phyloP scores from a whole-genome alignment of 1,140 invertebrate genomes.

The Proales similis region DNA sequence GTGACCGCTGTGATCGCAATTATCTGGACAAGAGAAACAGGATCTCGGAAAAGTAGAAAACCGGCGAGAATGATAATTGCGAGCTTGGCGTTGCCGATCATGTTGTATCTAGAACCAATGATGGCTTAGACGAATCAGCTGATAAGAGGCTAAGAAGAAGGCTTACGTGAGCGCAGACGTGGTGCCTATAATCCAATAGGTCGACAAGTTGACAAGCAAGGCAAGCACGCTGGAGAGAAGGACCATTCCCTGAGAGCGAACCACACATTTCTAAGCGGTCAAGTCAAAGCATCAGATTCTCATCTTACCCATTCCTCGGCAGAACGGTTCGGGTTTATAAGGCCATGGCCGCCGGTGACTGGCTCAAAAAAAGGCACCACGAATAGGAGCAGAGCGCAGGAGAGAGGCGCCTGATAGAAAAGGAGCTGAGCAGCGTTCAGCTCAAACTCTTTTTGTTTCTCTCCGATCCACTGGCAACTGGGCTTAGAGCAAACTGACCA shows the following conservation, averaged over 20 bases:
- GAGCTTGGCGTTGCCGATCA: conserved; percentile 62
- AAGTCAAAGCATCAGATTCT: background rate
- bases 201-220: conserved; percentile 60
- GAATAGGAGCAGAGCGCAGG: conserved; percentile 54
- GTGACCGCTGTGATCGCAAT: conserved; percentile 53
- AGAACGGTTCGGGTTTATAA: conserved; percentile 53
- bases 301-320: conserved; percentile 53
- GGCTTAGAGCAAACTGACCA: too few relatives aligned
- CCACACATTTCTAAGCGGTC: too few relatives aligned
- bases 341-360: conserved; percentile 44
- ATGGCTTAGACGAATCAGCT: background rate
- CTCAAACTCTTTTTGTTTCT: conserved; percentile 61
- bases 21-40: conserved; percentile 56
- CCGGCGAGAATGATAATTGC: conserved; percentile 58
- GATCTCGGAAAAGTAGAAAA: conserved; percentile 58
- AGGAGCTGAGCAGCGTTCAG: conserved; percentile 62
- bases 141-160: conserved; percentile 39
- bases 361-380: conserved; percentile 59
- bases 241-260: conserved; percentile 45
- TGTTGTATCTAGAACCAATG: conserved; percentile 55
- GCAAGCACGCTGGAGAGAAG: conserved; percentile 56
- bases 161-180: conserved; percentile 61
- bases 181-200: conserved; percentile 63
- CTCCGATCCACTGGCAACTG: conserved; percentile 59
- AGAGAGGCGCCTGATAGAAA: conserved; percentile 61